Evolutionary conservation across 2,888 invertebrate genomes (phyloP), one percentile per base, ranked within the genome.

Genomic region (Apodemia mormo): DNA sequence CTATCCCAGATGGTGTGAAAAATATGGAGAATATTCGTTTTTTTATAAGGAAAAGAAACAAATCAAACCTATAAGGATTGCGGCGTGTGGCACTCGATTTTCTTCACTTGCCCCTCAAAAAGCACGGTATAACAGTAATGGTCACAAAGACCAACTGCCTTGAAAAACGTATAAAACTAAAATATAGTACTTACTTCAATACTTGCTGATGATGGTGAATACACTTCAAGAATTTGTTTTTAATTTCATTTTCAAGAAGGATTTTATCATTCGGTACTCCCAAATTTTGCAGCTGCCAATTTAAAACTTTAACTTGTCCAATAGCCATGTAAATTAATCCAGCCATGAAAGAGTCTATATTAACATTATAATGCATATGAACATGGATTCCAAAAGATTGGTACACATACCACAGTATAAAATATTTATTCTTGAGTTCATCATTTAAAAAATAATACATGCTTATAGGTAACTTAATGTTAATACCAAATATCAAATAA

Each of bases 361-460:
- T 85, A 0, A 85, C 77, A 70, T 89, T 89, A 68, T 86, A 90
- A 68, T 79, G 82, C 91, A 91, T 87, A 68, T 91, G 89, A 0
- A 81, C 84, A 68, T 85, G 89, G 73, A 89, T 85, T 0, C 88
- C 86, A 29, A 84, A 56, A 2, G 85, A 78, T 75, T 90, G 90
- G 71, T 89, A 91, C 43, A 86, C 61, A 45, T 78, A 88, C 79
- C 78, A 85, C 68, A 79, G 77, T 22, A 74, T 33, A 71, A 85
- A 89, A 78, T 86, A 85, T 2, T 77, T 75, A 4, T 80, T 72
- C 30, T 85, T 77, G 3, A 78, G 40, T 65, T 87, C 81, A 10
- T 85, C 83, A 33, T 77, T 81, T 68, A 92, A 77, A 74, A 92
- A 92, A 76, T 87, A 88, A 77, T 89, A 92, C 75, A 84, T 83